Evolutionary conservation across 2,888 invertebrate species (phyloP).

Genomic region (Nomada goodeniana): DNA sequence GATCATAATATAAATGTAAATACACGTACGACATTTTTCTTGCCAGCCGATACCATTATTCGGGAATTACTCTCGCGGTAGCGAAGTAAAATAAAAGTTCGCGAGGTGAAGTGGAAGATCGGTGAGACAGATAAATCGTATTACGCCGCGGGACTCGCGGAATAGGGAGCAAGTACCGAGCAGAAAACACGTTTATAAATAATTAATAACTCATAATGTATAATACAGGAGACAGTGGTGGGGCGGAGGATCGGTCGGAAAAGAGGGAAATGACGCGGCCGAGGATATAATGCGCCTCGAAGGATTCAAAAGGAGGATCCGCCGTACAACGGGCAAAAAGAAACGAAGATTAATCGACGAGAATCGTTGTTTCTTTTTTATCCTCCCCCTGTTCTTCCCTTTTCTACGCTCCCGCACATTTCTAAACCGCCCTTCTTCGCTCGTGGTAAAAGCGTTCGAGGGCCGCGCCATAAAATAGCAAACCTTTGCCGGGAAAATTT

Average conservation of each 20-base stretch:
- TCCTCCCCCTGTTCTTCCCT: not conserved
- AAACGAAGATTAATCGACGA: constrained; percentile 68
- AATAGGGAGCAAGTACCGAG: constrained; percentile 48
- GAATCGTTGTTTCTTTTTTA: constrained; percentile 35
- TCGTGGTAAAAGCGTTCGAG: constrained; percentile 23
- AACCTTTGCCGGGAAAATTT: constrained; percentile 51
- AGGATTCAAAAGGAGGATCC: constrained; percentile 51
- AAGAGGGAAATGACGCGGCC: constrained; percentile 51
- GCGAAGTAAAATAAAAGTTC: constrained; percentile 50
- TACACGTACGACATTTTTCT: not conserved
- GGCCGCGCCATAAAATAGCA: constrained; percentile 49
- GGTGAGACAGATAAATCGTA: constrained; percentile 45
- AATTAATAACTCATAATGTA: constrained; percentile 66
- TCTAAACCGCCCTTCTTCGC: constrained; percentile 39
- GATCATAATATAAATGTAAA: constrained; percentile 47
- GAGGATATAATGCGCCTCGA: constrained; percentile 56
- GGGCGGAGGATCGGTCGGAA: not conserved
- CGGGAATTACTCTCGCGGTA: constrained; percentile 39
- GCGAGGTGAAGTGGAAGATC: constrained; percentile 28
- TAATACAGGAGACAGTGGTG: constrained; percentile 30
- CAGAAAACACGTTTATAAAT: constrained; percentile 62
- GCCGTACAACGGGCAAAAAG: constrained; percentile 55
- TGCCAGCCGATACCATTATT: constrained; percentile 16
- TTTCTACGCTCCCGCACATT: not conserved
- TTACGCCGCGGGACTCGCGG: constrained; percentile 41